Evolutionary conservation across 2,888 invertebrate genomes (phyloP).

Genomic region (Dryobota labecula): DNA sequence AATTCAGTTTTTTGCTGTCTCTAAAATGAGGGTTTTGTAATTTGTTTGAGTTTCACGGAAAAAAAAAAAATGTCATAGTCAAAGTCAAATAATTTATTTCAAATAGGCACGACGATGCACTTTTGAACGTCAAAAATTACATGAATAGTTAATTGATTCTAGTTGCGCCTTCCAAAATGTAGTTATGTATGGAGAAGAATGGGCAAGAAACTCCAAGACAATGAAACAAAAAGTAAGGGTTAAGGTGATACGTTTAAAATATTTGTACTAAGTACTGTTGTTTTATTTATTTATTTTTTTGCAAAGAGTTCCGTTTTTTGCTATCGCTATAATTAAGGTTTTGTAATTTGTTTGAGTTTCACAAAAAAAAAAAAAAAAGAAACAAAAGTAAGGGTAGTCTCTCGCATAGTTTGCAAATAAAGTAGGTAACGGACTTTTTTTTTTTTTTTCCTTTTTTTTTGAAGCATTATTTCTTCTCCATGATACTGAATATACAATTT

Average conservation of each 20-base stretch:
- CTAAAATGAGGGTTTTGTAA: background rate
- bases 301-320: background rate
- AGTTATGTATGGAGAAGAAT: too few relatives aligned
- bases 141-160: too few relatives aligned
- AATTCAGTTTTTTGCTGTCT: background rate
- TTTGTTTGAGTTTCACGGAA: background rate
- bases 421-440: slow-evolving; percentile 23
- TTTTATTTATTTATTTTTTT: slow-evolving; percentile 18
- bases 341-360: background rate
- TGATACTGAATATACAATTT: background rate
- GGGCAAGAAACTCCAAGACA: too few relatives aligned
- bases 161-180: too few relatives aligned
- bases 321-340: background rate
- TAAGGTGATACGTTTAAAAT: slow-evolving; percentile 36
- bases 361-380: background rate
- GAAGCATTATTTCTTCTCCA: background rate
- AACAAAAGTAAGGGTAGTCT: slow-evolving; percentile 14
- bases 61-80: too few relatives aligned
- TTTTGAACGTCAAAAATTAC: too few relatives aligned
- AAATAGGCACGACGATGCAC: too few relatives aligned
- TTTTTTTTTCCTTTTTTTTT: background rate
- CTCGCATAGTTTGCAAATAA: background rate
- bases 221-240: slow-evolving; percentile 21
- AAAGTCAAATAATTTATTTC: too few relatives aligned
- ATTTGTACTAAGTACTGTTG: slow-evolving; percentile 10